A percentile compares a stretch with the other conserved stretches of the same genome.
Evolutionary conservation across 2,888 invertebrate genomes (phyloP).

Genomic region (Caenorhabditis japonica): DNA sequence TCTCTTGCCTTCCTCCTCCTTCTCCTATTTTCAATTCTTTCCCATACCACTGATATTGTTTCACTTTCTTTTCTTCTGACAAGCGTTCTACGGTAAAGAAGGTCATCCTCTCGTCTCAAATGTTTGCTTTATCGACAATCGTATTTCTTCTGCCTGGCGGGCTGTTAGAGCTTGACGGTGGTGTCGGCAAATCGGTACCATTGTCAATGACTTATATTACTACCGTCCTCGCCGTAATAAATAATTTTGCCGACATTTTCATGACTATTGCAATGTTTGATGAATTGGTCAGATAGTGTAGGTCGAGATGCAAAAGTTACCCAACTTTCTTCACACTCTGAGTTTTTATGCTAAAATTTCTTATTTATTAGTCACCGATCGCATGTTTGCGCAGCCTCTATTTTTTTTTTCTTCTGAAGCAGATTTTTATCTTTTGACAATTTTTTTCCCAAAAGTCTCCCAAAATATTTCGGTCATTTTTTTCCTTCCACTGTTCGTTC

Average conservation of each 20-base stretch:
- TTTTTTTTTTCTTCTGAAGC: constrained; percentile 1
- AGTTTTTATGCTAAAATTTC: constrained; percentile 24
- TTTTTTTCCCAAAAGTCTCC: constrained; percentile 10
- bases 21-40: constrained; percentile 11
- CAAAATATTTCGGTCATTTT: constrained; percentile 42
- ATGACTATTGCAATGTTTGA: constrained; percentile 42
- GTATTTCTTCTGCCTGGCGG: constrained; percentile 28
- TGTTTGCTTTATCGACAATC: constrained; percentile 39
- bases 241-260: constrained; percentile 46
- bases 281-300: constrained; percentile 40
- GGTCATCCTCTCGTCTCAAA: constrained; percentile 27
- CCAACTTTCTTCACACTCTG: constrained; percentile 3
- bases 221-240: constrained; percentile 38
- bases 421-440: constrained; percentile 28
- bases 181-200: constrained; percentile 46
- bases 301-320: constrained; percentile 15
- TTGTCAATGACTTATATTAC: constrained; percentile 40
- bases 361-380: constrained; percentile 26
- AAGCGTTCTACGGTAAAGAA: constrained; percentile 45
- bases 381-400: constrained; percentile 21
- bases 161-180: no score
- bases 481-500: constrained; percentile 5
- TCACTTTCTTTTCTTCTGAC: constrained; percentile 40
- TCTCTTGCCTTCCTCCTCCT: constrained; percentile 23
- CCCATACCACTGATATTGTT: constrained; percentile 14